Evolutionary conservation across 2,797 vertebrate species (phyloP).

Genomic region (Otolemur crassicaudatus): DNA sequence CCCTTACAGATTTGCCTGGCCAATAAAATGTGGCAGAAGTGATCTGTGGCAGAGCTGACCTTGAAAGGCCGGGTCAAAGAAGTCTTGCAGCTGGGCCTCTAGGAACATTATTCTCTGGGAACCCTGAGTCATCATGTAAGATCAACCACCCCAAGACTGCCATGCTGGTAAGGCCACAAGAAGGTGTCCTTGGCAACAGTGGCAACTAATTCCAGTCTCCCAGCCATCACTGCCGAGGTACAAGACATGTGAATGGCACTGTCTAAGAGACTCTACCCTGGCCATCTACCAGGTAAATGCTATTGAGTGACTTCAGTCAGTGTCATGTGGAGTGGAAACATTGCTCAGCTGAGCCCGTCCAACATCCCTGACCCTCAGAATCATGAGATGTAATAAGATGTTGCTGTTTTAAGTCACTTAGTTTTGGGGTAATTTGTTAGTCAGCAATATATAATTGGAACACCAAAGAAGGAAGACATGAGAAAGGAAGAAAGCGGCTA

Average conservation of each 20-base stretch:
- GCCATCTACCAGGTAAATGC: not conserved
- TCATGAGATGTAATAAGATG: not conserved
- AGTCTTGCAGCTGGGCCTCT: not conserved
- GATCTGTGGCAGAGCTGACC: too few relatives aligned
- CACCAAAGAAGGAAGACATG: not conserved
- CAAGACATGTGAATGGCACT: not conserved
- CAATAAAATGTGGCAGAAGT: not conserved
- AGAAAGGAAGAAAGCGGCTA: not conserved
- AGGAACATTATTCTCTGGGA: not conserved
- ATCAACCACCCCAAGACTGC: not conserved
- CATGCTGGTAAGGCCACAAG: not conserved
- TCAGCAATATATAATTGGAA: not conserved
- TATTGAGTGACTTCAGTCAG: not conserved
- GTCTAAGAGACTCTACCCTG: not conserved
- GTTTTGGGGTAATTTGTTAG: not conserved
- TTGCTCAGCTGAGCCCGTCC: not conserved
- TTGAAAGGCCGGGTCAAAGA: not conserved
- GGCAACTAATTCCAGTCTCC: not conserved
- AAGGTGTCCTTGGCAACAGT: not conserved
- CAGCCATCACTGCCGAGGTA: not conserved
- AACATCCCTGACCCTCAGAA: not conserved
- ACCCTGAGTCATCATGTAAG: not conserved
- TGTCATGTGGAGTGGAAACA: not conserved
- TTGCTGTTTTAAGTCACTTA: not conserved
- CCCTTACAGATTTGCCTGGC: not conserved